phyloP scores from a whole-genome alignment of 2,797 vertebrate genomes.

The Babyrousa celebensis region DNA sequence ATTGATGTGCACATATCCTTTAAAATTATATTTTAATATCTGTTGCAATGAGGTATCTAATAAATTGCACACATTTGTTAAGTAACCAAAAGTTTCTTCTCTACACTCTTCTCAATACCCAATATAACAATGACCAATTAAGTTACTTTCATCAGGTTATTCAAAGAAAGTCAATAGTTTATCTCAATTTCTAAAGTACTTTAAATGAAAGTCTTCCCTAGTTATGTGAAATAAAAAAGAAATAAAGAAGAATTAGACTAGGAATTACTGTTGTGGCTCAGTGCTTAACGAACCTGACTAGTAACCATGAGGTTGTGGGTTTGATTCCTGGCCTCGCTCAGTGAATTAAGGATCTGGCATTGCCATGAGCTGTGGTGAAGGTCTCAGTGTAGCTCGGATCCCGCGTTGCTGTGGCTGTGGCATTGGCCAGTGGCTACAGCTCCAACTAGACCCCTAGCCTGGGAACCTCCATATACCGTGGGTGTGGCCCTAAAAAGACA shows the following conservation, averaged over 20 bases:
- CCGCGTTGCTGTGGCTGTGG: too few relatives aligned
- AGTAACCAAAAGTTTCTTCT: neutral
- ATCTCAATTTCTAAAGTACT: conserved; percentile 64
- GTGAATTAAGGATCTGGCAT: too few relatives aligned
- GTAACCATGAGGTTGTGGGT: too few relatives aligned
- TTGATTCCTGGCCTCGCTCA: too few relatives aligned
- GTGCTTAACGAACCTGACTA: too few relatives aligned
- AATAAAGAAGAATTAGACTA: neutral
- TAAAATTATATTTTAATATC: conserved; percentile 63
- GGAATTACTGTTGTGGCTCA: too few relatives aligned
- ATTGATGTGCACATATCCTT: conserved; percentile 7
- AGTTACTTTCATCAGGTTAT: conserved; percentile 40
- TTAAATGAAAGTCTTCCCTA: conserved; percentile 24
- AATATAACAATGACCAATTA: conserved; percentile 61
- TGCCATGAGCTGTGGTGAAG: too few relatives aligned
- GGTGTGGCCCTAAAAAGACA: too few relatives aligned
- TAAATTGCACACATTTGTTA: neutral
- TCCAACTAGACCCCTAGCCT: too few relatives aligned
- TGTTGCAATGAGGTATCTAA: conserved; percentile 69
- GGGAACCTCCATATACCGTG: too few relatives aligned
- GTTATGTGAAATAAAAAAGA: conserved; percentile 18
- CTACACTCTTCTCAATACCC: neutral
- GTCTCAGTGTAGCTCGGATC: too few relatives aligned
- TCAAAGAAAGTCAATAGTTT: conserved; percentile 65
- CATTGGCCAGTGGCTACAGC: too few relatives aligned